Base-by-base conservation (phyloP, 2,888 invertebrate genomes). In the Exephanes ischioxanthus region DNA sequence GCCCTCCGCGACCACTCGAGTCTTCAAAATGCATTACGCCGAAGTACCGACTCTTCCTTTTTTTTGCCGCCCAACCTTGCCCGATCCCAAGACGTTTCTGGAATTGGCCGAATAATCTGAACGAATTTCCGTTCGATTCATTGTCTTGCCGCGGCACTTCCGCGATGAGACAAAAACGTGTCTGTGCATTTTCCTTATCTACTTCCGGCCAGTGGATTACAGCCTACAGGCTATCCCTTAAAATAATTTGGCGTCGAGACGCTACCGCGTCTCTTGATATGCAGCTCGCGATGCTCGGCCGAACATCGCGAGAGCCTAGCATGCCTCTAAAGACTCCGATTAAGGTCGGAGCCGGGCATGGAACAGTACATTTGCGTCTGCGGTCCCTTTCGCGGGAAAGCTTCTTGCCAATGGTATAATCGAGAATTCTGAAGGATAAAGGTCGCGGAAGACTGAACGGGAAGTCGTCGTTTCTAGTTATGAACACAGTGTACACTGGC, bases 321-420 rank as follows among this genome's bases (percentile, higher is more conserved):
- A 73, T 67, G 80, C 55, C 58, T 53, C 72, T 26, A 67, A 77
- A 67, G 68, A 68, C 78, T 77, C 53, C 72, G 84, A 84, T 84
- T 81, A 77, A 80, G 80, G 77, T 77, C 67, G 48, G 37, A 77
- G 19, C 51, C 22, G 41, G 14, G 63, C 51, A 51, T 77, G 80
- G 77, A 84, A 81, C 80, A 67, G 80, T 78, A 80, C 58, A 80
- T 73, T 77, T 77, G 77, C 80, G 73, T 58, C 41, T 22, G 68
- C 67, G 66, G 58, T 51, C 26, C 11, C 19, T 41, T 45, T 53
- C 76, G n/a, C 51, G 51, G 61, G 30, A 73, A 80, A 11, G 55
- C 41, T 66, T 45, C 26, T 41, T 70, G 58, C n/a, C 66, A 26
- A 22, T 41, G 5, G 41, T 30, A 45, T 19, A 33, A 26, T 77